These are phyloP conservation scores for Dasyurus viverrinus DNA, from an alignment of 2,113 vertebrate species.

Conservation along the genomic window DNA sequence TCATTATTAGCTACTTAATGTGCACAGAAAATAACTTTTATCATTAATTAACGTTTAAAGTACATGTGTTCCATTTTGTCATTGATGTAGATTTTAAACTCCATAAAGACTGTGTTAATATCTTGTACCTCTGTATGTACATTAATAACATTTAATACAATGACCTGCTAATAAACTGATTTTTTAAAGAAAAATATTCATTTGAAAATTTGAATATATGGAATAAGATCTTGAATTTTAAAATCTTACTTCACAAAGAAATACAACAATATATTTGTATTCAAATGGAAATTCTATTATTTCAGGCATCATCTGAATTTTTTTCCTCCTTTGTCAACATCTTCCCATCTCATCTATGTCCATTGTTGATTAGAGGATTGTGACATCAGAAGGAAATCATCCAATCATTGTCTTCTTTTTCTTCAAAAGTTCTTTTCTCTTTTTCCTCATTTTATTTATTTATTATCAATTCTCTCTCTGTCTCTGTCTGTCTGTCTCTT, in stretches of 20 bases:
- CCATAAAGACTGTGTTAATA: neutral
- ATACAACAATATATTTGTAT: neutral
- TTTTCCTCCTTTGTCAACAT: neutral
- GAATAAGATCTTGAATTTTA: neutral
- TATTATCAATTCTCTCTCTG: neutral
- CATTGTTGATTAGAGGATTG: conserved; percentile 67
- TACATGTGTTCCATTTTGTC: neutral
- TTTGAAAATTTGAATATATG: neutral
- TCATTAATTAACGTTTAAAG: neutral
- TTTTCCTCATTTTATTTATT: neutral
- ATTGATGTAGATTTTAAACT: neutral
- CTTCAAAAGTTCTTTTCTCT: conserved; percentile 30
- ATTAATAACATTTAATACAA: neutral
- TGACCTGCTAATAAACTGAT: neutral
- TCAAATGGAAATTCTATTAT: neutral
- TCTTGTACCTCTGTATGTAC: neutral
- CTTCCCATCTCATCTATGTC: conserved; percentile 17
- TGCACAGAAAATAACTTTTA: too few species aligned
- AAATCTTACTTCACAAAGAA: neutral
- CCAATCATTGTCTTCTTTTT: conserved; percentile 67
- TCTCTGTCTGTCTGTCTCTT: neutral
- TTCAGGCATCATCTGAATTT: neutral
- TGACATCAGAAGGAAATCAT: conserved; percentile 72
- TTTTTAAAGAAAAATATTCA: neutral
- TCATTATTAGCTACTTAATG: neutral